These are phyloP conservation scores for Cisticola juncidis DNA, from an alignment of 2,113 vertebrate genomes.

Conservation along the genomic window DNA sequence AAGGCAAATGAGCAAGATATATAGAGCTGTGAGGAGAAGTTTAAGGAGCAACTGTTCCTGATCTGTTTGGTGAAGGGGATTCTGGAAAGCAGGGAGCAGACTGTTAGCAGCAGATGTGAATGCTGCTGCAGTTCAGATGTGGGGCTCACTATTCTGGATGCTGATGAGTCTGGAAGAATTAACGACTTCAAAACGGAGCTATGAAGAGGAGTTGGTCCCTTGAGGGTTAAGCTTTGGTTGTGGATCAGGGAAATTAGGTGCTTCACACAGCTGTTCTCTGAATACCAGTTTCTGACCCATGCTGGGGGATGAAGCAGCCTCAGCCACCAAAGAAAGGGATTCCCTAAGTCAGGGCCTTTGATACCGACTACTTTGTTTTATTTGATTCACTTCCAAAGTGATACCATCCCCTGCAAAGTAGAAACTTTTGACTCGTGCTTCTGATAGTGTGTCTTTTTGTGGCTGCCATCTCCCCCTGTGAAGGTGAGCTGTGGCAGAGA, in stretches of 20 bases:
- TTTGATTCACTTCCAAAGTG: background rate
- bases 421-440: background rate
- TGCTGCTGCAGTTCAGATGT: background rate
- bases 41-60: background rate
- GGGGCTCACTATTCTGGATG: background rate
- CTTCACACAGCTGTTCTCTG: background rate
- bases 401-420: background rate
- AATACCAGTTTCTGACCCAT: background rate
- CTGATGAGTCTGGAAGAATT: background rate
- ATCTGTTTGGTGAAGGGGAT: background rate
- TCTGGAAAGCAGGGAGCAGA: background rate
- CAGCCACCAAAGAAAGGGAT: background rate
- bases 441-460: background rate
- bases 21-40: background rate
- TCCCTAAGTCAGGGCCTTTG: background rate
- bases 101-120: accelerated
- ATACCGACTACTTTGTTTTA: background rate
- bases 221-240: background rate
- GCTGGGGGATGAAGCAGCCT: background rate
- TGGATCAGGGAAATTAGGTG: background rate
- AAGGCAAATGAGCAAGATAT: background rate
- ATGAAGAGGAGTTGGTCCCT: background rate
- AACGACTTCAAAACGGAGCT: background rate
- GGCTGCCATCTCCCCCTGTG: background rate
- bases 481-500: background rate